phyloP scores from a whole-genome alignment of 2,888 invertebrate species.

The Bombylius discolor region DNA sequence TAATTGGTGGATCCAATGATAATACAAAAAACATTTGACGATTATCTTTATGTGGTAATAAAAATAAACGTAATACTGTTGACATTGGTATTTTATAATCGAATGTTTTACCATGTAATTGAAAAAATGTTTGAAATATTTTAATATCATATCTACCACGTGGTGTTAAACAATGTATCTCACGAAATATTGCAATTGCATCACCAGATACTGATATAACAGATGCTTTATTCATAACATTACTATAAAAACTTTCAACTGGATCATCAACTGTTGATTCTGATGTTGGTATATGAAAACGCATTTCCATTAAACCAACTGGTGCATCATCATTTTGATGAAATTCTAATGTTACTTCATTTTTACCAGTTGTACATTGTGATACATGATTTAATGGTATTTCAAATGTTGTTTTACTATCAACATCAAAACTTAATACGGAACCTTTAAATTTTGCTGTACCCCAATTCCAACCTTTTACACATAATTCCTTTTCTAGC shows the following conservation, averaged over 20 bases:
- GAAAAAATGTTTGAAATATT: slow-evolving; percentile 78
- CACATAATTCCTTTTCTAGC: slow-evolving; percentile 80
- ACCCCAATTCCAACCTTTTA: slow-evolving; percentile 99
- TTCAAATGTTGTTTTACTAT: slow-evolving; percentile 79
- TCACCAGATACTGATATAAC: slow-evolving; percentile 97
- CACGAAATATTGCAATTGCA: slow-evolving; percentile 91
- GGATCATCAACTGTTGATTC: slow-evolving; percentile 82
- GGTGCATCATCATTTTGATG: slow-evolving; percentile 99
- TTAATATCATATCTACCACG: slow-evolving; percentile 86
- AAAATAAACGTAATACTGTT: slow-evolving; percentile 84
- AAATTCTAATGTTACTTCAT: slow-evolving; percentile 96
- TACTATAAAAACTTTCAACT: slow-evolving; percentile 92
- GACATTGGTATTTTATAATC: slow-evolving; percentile 99
- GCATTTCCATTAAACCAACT: slow-evolving; percentile 91
- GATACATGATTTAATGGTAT: slow-evolving; percentile 92
- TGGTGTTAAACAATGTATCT: slow-evolving; percentile 95
- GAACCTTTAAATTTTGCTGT: slow-evolving; percentile 86
- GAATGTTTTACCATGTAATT: slow-evolving; percentile 95
- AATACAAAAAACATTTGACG: slow-evolving; percentile 97
- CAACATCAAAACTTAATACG: slow-evolving; percentile 72
- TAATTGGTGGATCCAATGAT: slow-evolving; percentile 95
- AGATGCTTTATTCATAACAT: slow-evolving; percentile 94
- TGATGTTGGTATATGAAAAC: slow-evolving; percentile 91
- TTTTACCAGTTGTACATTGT: slow-evolving; percentile 90
- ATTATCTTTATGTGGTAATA: slow-evolving; percentile 94